phyloP scores from a whole-genome alignment of 2,113 vertebrate species.

The Festucalex cinctus region DNA sequence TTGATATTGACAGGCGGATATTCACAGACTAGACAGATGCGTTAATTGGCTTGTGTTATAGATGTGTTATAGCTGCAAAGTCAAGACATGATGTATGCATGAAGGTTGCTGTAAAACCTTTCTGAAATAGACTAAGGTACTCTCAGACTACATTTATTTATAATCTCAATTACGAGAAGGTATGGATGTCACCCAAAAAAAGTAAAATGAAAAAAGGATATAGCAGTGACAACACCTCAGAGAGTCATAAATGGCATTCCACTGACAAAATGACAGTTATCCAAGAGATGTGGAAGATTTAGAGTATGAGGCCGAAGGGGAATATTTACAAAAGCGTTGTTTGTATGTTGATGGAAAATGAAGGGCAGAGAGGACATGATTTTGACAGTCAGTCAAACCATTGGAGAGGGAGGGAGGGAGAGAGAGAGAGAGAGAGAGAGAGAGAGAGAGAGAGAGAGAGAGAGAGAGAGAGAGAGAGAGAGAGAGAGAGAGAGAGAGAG shows the following conservation, averaged over 20 bases:
- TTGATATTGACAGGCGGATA: neutral
- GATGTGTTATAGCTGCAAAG: neutral
- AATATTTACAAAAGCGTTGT: neutral
- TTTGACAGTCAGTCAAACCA: neutral
- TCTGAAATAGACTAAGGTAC: slow-evolving; percentile 11
- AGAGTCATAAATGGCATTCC: neutral
- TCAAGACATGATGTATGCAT: neutral
- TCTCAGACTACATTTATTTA: slow-evolving; percentile 25
- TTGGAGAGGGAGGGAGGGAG: neutral
- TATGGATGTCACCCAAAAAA: slow-evolving; percentile 3
- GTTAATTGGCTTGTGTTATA: neutral
- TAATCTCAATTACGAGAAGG: slow-evolving; percentile 7
- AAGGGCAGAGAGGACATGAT: neutral
- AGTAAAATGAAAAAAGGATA: neutral
- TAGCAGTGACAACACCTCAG: slow-evolving; percentile 20
- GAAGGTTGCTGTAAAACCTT: neutral
- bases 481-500: no score
- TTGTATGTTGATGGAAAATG: neutral
- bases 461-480: no score
- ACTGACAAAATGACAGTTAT: slow-evolving; percentile 30
- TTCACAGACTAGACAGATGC: neutral
- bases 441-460: no score
- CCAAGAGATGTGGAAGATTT: neutral
- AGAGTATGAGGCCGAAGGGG: neutral
- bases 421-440: no score